These are phyloP conservation scores for Gnathonemus echidnorhynchus DNA, from an alignment of 2,113 vertebrate genomes.

Conservation along the genomic window DNA sequence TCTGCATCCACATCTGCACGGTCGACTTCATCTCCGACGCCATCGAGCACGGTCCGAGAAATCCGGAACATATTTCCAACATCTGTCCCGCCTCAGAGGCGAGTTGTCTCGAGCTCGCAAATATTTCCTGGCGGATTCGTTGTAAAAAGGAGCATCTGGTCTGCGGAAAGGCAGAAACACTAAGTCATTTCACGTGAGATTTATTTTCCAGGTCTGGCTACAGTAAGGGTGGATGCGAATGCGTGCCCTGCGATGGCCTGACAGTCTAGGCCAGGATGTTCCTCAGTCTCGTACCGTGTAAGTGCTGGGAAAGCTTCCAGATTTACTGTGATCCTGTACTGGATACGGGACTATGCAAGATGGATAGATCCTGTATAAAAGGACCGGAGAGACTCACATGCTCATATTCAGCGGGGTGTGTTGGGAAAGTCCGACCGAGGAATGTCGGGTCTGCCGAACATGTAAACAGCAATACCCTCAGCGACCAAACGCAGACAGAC, in stretches of 20 bases:
- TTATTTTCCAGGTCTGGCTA: not conserved
- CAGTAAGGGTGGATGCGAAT: not conserved
- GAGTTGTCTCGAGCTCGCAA: not conserved
- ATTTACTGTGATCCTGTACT: not conserved
- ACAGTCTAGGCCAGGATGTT: not conserved
- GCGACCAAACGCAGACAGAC: not conserved
- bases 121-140: not conserved
- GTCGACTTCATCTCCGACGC: not conserved
- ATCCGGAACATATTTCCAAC: not conserved
- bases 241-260: not conserved
- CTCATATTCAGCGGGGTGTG: not conserved
- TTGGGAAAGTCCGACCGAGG: not conserved
- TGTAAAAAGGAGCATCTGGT: not conserved
- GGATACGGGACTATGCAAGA: not conserved
- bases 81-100: not conserved
- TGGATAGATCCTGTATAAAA: not conserved
- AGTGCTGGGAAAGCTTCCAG: not conserved
- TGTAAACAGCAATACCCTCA: not conserved
- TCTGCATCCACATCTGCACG: not conserved
- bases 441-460: not conserved
- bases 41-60: not conserved
- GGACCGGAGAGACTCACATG: not conserved
- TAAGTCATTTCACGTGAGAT: not conserved
- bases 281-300: not conserved
- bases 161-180: not conserved